Conservation (phyloP, 2,888 invertebrate genomes). For the Phengaris arion region DNA sequence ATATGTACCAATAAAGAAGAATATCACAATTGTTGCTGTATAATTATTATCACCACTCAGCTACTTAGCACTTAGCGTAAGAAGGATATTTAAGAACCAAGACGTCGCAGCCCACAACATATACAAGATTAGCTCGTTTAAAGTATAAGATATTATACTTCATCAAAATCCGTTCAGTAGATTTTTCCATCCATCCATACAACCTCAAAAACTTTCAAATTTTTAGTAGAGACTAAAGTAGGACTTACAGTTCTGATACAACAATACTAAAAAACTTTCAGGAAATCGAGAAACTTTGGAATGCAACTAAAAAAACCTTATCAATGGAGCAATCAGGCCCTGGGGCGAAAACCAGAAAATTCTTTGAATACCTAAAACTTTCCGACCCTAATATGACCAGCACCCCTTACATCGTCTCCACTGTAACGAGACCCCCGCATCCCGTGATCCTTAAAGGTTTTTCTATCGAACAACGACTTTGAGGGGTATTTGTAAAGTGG, state of each 20-base stretch:
- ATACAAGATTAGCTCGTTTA: too few relatives aligned
- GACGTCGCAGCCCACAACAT: too few relatives aligned
- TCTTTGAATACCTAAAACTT: conserved; percentile 33
- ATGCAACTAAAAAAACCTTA: conserved; percentile 11
- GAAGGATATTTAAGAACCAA: too few relatives aligned
- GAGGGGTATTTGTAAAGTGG: background rate
- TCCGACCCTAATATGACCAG: conserved; percentile 33
- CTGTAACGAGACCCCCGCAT: conserved; percentile 22
- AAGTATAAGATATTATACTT: too few relatives aligned
- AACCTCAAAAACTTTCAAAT: too few relatives aligned
- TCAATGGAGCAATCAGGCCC: conserved; percentile 34
- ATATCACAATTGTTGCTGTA: too few relatives aligned
- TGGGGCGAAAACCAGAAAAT: conserved; percentile 32
- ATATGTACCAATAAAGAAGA: too few relatives aligned
- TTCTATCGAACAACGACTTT: conserved; percentile 16
- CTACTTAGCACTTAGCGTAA: too few relatives aligned
- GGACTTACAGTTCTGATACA: background rate
- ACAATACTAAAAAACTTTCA: background rate
- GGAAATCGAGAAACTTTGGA: background rate
- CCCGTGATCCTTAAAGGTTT: background rate
- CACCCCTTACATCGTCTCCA: conserved; percentile 26
- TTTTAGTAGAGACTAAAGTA: too few relatives aligned
- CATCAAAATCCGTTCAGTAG: too few relatives aligned
- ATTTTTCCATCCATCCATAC: too few relatives aligned
- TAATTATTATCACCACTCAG: too few relatives aligned